Percentiles rank a stretch among this genome's conserved stretches.
Conservation (phyloP, 2,797 vertebrate genomes). For the Lacerta agilis region DNA sequence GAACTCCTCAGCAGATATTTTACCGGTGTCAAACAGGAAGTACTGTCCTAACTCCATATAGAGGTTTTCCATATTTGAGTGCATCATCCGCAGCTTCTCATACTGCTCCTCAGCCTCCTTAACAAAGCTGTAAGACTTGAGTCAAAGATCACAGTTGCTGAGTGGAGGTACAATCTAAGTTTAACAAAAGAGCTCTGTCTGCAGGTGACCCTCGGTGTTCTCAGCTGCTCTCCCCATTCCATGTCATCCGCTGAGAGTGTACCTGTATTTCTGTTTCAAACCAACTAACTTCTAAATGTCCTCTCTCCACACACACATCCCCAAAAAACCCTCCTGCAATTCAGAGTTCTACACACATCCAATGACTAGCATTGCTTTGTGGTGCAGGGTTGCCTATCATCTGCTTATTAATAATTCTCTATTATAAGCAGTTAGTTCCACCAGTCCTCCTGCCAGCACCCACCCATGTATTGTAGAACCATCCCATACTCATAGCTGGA, state of each 20-base stretch:
- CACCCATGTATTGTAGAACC: neutral
- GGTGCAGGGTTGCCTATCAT: neutral
- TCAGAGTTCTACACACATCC: neutral
- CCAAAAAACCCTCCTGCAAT: neutral
- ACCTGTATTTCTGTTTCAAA: neutral
- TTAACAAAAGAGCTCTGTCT: neutral
- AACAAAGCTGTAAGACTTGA: slow-evolving; percentile 81
- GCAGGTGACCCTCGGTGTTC: neutral
- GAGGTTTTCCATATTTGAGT: slow-evolving; percentile 88
- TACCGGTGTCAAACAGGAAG: slow-evolving; percentile 86
- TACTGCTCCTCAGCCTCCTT: slow-evolving; percentile 80
- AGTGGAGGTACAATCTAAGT: neutral
- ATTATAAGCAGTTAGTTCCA: neutral
- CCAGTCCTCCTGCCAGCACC: neutral
- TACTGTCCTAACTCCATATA: slow-evolving; percentile 81
- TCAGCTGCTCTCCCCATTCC: neutral
- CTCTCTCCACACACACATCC: neutral
- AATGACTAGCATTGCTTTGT: neutral
- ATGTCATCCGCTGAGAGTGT: neutral
- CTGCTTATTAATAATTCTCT: neutral
- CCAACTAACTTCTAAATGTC: neutral
- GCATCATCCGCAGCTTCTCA: slow-evolving; percentile 86
- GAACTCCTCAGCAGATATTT: slow-evolving; percentile 84
- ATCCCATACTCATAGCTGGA: no score
- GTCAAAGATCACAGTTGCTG: slow-evolving; percentile 77